Evolutionary conservation across 2,797 vertebrate genomes (phyloP), one percentile per base, ranked within the genome.

Genomic region (Gallinago nigripennis): DNA sequence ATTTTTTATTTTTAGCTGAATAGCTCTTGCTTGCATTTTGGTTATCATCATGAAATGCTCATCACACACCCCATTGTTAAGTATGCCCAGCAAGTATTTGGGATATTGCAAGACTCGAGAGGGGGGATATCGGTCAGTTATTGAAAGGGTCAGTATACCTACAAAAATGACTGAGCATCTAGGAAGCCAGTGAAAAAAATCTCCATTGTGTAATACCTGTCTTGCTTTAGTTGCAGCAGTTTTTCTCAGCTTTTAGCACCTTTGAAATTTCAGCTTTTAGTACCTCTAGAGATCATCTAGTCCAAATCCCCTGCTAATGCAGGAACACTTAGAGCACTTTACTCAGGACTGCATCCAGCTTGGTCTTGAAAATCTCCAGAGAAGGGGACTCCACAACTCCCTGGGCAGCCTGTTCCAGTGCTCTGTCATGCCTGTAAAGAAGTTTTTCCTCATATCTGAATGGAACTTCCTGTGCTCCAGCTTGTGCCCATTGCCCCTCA

Each of bases 61-160:
- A 1, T 33, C 6, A 3, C 17, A 45, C 6, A 11, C 7, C 5
- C 7, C 2, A 2, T 30, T 28, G 11, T 50, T 65, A 82, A 72
- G 56, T 53, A 56, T 16, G 9, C 16, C 20, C 33, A 53, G 15
- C 31, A 91, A n/a, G 7, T 66, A 46, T 50, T 83, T 45, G 0
- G 1, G 33, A 20, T 83, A 70, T 65, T 80, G 25, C 11, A 78
- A 41, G 56, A 58, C 12, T 53, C 7, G 20, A 20, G 5, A 61
- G 8, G 6, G 3, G 24, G 17, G 9, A 30, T 51, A 17, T 25
- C 21, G 12, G 56, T 88, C 45, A 57, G 17, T 48, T 50, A 24
- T 2, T 61, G 24, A 63, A 41, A 61, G 15, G 23, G 11, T 64
- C 35, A 33, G 8, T 28, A 28, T 51, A 25, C 31, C 11, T 83